Conservation (phyloP, 2,113 vertebrate genomes). For the Ornithorhynchus anatinus region DNA sequence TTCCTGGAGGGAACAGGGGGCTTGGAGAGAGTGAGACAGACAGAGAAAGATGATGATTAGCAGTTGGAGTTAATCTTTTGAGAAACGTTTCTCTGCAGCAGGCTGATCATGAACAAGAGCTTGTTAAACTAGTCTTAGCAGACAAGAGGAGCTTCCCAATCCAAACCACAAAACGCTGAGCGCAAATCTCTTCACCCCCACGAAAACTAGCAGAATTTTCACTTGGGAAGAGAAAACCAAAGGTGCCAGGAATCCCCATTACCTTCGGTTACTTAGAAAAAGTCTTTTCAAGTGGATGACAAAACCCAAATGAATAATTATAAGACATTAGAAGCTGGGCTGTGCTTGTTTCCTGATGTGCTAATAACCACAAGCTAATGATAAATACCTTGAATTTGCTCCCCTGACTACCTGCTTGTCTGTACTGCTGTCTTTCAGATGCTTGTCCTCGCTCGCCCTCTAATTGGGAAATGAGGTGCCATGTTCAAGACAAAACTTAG, state of each 20-base stretch:
- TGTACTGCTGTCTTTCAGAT: neutral
- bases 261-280: neutral
- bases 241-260: neutral
- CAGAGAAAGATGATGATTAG: neutral
- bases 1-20: too few relatives aligned
- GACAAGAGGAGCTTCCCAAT: neutral
- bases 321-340: neutral
- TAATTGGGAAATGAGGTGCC: neutral
- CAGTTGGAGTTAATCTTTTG: neutral
- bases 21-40: neutral
- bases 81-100: neutral
- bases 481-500: neutral
- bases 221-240: neutral
- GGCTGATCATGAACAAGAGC: neutral
- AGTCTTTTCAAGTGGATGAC: neutral
- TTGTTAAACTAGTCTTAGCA: neutral
- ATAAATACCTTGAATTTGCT: constrained; percentile 24
- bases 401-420: neutral
- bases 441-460: constrained; percentile 21
- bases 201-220: neutral
- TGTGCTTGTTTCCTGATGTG: constrained; percentile 3
- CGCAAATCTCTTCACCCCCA: neutral
- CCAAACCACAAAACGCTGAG: neutral
- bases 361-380: constrained; percentile 1
- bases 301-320: neutral